Evolutionary conservation across 2,888 invertebrate species (phyloP), one percentile per base, ranked within the genome.

Genomic region (Cryptocephalus primarius): DNA sequence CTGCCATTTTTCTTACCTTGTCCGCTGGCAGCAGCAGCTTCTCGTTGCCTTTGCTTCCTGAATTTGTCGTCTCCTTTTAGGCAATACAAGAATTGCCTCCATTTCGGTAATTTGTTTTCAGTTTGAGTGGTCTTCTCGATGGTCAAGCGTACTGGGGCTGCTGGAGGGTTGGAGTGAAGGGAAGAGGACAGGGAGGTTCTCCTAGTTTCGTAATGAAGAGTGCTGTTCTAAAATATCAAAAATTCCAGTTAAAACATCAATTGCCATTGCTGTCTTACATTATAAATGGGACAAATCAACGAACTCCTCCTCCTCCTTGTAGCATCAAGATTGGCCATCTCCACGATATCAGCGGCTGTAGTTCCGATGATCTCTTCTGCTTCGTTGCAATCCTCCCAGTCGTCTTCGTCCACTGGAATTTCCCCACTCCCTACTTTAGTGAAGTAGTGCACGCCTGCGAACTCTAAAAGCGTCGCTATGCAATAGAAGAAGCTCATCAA

Each of bases 361-460:
- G 60, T 42, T 9, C 57, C 61, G 32, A 75, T 75, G 8, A 76
- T 73, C 58, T 79, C 78, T n/a, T 76, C 75, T 32, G 65, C 58
- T 33, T 72, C 74, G 33, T 73, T 73, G 36, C 82, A 74, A 60
- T 87, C 88, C 57, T 86, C 85, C 86, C 85, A 88, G 62, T 88
- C 88, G 1, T 87, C 83, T 57, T 88, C 85, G 55, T 88, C 83
- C 6, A 85, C 75, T 1, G 83, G 81, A 47, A 88, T 85, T 66
- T 89, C 89, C 0, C 89, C 90, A 48, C 88, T 88, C 9, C 89
- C 90, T 6, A 86, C 86, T 78, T 91, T 91, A 0, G 94, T 94
- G 64, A 92, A 92, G 68, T 92, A 94, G 71, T 95, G 95, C 1
- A 95, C 95, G 0, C 90, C 89, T n/a, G 94, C 93, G 61, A 94